A percentile compares a stretch with the other conserved stretches of the same genome.
These are phyloP conservation scores for Amphipoea oculea DNA, from an alignment of 2,888 invertebrate genomes.

Conservation along the genomic window DNA sequence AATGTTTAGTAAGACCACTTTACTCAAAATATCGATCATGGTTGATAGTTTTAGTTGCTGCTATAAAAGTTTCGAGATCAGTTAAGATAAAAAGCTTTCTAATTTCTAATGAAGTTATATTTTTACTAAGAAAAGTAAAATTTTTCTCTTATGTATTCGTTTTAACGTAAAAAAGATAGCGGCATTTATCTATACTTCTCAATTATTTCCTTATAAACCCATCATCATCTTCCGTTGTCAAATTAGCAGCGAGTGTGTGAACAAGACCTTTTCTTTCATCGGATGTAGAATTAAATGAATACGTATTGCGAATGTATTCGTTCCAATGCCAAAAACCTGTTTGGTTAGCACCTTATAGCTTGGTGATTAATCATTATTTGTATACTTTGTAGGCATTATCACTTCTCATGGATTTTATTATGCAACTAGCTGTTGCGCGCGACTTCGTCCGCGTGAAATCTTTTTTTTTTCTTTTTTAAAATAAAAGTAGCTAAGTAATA, in stretches of 20 bases:
- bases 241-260: slow-evolving; percentile 59
- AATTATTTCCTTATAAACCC: slow-evolving; percentile 29
- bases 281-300: slow-evolving; percentile 53
- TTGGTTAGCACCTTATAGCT: slow-evolving; percentile 57
- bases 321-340: slow-evolving; percentile 60
- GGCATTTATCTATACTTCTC: slow-evolving; percentile 39
- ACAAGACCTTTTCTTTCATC: slow-evolving; percentile 58
- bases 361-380: slow-evolving; percentile 69
- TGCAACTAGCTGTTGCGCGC: background rate
- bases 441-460: too few species aligned
- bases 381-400: slow-evolving; percentile 39
- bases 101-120: background rate
- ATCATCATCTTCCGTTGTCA: slow-evolving; percentile 38
- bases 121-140: background rate
- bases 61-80: slow-evolving; percentile 11
- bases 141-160: background rate
- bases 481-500: too few species aligned
- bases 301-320: slow-evolving; percentile 57
- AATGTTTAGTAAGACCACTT: slow-evolving; percentile 43
- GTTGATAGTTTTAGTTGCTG: slow-evolving; percentile 24
- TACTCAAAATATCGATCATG: slow-evolving; percentile 23
- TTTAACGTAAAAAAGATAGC: background rate
- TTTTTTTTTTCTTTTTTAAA: too few species aligned
- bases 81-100: slow-evolving; percentile 7
- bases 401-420: slow-evolving; percentile 33